phyloP scores from a whole-genome alignment of 2,888 invertebrate species.

The Sepioteuthis lessoniana region DNA sequence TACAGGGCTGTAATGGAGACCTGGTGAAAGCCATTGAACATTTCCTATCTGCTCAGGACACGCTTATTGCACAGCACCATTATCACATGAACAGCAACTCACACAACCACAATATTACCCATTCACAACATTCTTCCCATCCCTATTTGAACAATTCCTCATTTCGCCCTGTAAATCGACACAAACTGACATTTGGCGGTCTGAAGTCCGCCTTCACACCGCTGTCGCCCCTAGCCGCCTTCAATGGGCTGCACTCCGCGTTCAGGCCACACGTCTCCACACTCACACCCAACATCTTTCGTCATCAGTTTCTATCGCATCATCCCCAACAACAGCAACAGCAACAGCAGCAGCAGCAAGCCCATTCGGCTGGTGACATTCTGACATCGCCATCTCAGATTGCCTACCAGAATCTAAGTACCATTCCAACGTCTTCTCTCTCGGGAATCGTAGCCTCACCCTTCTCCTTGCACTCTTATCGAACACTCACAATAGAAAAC shows the following conservation, averaged over 20 bases:
- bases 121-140: slow-evolving; percentile 50
- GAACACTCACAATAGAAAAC: slow-evolving; percentile 54
- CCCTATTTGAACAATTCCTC: slow-evolving; percentile 58
- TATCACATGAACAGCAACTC: neutral
- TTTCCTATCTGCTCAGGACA: slow-evolving; percentile 78
- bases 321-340: slow-evolving; percentile 49
- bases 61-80: slow-evolving; percentile 65
- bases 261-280: slow-evolving; percentile 65
- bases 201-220: slow-evolving; percentile 75
- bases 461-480: slow-evolving; percentile 64
- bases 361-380: slow-evolving; percentile 55
- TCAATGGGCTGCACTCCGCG: slow-evolving; percentile 68
- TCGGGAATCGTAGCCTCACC: slow-evolving; percentile 61
- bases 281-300: slow-evolving; percentile 55
- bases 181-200: slow-evolving; percentile 58
- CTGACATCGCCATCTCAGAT: slow-evolving; percentile 53
- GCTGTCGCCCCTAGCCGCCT: slow-evolving; percentile 59
- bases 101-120: slow-evolving; percentile 49
- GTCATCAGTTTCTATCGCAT: slow-evolving; percentile 52
- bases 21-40: slow-evolving; percentile 91
- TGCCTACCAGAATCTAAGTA: slow-evolving; percentile 54
- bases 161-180: slow-evolving; percentile 54
- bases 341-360: slow-evolving; percentile 56
- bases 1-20: slow-evolving; percentile 93
- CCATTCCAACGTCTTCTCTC: slow-evolving; percentile 53